Evolutionary conservation across 1,140 invertebrate genomes (phyloP), one percentile per base, ranked within the genome.

Genomic region (Trissolcus basalis): DNA sequence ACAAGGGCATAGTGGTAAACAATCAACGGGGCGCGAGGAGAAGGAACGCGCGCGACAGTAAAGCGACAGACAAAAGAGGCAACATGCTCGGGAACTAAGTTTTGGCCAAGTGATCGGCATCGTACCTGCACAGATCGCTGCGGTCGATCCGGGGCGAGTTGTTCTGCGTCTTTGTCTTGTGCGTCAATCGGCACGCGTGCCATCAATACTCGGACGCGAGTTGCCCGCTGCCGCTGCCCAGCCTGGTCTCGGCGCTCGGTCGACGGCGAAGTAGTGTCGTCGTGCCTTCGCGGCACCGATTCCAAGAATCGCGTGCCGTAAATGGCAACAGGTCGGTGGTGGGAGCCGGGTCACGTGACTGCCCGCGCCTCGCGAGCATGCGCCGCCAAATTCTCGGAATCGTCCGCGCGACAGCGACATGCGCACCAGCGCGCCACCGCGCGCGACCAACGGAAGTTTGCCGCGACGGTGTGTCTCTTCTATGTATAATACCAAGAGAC

Each of bases 261-360:
- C 73, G 71, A 70, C 78, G 61, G 49, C 67, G 19, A 12, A 55
- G 44, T 44, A 79, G 51, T 80, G 74, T 44, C 64, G 75, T 48
- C 69, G 76, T 68, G 48, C 45, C 44, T 70, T 55, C 59, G 71
- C 78, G 64, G 72, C 58, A 76, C 70, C 50, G 79, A 81, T 86
- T 86, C 85, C 74, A 12, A 74, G 83, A 86, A 86, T 82, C 78
- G 70, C 70, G 70, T 77, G 78, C 81, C 81, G 82, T 83, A 83
- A 82, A 82, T 79, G 84, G 83, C 77, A 65, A 56, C 15, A 41
- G 36, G 53, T 50, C 27, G 39, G 58, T n/a, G 65, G 76, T 60
- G 69, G 79, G 74, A 70, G 39, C 44, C 45, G 36, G 27, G 36
- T 78, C 83, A 86, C 77, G 72, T 85, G 83, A 84, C 45, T 49